Evolutionary conservation across 2,888 invertebrate genomes (phyloP).

Genomic region (Eupithecia subumbrata): DNA sequence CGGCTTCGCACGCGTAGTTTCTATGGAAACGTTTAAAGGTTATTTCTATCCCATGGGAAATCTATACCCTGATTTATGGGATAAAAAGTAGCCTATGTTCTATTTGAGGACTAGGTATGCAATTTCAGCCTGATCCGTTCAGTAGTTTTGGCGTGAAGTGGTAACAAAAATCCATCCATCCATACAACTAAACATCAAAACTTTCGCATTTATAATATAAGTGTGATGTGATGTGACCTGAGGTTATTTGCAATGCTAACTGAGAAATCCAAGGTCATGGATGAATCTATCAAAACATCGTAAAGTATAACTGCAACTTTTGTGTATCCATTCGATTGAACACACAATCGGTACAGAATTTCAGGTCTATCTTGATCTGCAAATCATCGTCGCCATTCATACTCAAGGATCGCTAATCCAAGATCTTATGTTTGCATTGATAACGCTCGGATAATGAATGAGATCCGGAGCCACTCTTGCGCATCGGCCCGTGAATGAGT

Average conservation of each 20-base stretch:
- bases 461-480: conserved; percentile 21
- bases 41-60: no score
- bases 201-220: no score
- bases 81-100: no score
- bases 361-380: conserved; percentile 6
- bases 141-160: no score
- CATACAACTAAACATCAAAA: no score
- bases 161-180: no score
- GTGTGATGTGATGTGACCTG: no score
- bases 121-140: no score
- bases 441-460: conserved; percentile 21
- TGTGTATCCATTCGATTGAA: not conserved
- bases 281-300: not conserved
- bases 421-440: conserved; percentile 15
- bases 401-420: conserved; percentile 6
- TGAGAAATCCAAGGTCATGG: not conserved
- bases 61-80: no score
- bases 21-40: no score
- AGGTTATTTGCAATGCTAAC: not conserved
- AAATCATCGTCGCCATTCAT: conserved; percentile 3
- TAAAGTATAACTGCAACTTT: not conserved
- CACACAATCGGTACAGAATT: not conserved
- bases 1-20: no score
- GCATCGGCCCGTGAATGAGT: conserved; percentile 30
- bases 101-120: no score